phyloP scores from a whole-genome alignment of 2,888 invertebrate genomes.

The Melikaiella ostensackeni region DNA sequence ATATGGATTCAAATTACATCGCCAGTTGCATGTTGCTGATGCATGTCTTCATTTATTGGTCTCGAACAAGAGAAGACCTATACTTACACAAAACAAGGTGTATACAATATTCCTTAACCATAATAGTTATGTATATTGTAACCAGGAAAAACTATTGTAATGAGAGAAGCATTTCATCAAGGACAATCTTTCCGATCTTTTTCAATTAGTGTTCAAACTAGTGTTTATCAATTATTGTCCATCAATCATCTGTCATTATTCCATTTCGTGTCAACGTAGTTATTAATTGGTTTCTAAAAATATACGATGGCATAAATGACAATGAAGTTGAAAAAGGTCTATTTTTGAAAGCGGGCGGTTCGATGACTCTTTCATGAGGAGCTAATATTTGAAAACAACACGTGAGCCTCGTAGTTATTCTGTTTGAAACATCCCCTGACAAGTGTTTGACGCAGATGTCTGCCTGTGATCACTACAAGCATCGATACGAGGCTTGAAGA shows the following conservation, averaged over 20 bases:
- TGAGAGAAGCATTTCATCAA: background rate
- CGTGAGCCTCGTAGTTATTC: background rate
- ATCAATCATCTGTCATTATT: background rate
- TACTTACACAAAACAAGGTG: background rate
- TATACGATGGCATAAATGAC: background rate
- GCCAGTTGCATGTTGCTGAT: constrained; percentile 21
- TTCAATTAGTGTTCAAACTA: background rate
- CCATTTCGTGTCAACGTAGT: background rate
- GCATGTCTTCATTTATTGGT: constrained; percentile 25
- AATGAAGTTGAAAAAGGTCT: background rate
- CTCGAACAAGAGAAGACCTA: background rate
- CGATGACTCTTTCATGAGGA: background rate
- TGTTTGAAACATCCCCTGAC: background rate
- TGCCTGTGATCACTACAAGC: constrained; percentile 20
- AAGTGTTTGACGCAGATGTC: constrained; percentile 30
- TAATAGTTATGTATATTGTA: background rate
- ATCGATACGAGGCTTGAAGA: background rate
- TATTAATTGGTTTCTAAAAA: background rate
- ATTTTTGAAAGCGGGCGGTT: background rate
- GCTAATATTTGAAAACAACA: constrained; percentile 4
- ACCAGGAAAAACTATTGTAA: background rate
- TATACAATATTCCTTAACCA: background rate
- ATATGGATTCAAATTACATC: constrained; percentile 33
- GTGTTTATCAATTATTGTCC: background rate
- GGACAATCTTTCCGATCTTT: background rate